Evolutionary conservation across 2,113 vertebrate genomes (phyloP).

Genomic region (Miniopterus natalensis): DNA sequence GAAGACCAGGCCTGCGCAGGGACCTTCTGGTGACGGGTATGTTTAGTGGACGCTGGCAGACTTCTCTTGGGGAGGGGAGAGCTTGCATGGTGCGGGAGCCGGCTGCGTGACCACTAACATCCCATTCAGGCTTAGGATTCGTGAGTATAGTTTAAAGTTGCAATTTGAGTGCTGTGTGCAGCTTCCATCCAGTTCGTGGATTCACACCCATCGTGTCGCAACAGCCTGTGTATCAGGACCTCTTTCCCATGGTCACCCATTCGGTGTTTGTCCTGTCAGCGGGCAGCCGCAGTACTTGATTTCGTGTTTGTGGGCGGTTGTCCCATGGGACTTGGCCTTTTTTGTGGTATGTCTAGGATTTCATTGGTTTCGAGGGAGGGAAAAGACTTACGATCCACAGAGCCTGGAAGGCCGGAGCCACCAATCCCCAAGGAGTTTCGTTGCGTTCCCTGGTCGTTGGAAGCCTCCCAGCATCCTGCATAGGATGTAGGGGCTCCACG

Average conservation of each 20-base stretch:
- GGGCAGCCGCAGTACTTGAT: neutral
- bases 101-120: no score
- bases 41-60: neutral
- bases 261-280: neutral
- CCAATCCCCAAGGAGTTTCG: neutral
- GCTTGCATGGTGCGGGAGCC: rapidly evolving
- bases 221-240: rapidly evolving
- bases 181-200: rapidly evolving
- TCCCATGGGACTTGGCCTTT: neutral
- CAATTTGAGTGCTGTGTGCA: no score
- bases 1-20: neutral
- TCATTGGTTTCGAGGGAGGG: neutral
- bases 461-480: neutral
- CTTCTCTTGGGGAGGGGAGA: neutral
- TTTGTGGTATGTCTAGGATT: neutral
- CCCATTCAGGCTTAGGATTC: neutral
- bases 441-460: neutral
- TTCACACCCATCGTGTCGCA: rapidly evolving
- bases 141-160: neutral
- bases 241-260: neutral
- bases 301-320: neutral
- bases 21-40: rapidly evolving
- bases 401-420: neutral
- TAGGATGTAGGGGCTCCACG: neutral
- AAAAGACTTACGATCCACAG: neutral